Evolutionary conservation across 2,888 invertebrate species (phyloP), one percentile per base, ranked within the genome.

Genomic region (Noctua pronuba): DNA sequence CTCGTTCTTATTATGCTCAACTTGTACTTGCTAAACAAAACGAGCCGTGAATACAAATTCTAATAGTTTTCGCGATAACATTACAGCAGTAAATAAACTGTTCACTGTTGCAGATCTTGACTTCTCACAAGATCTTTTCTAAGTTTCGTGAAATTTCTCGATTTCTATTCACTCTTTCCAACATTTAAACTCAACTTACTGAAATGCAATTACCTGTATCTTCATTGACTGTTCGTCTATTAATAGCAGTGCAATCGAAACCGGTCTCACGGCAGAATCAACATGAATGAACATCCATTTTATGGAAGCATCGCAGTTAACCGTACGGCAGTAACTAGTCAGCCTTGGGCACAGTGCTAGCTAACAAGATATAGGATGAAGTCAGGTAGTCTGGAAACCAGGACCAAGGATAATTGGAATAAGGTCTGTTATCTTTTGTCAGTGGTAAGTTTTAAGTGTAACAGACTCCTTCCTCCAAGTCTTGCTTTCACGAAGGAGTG

Each of bases 251-350:
- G 86, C 76, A 77, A 77, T 79, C 74, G 72, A 79, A 86, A 87
- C 82, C 84, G 79, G 86, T 88, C 68, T 79, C 68, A 77, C 77
- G 74, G 78, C 75, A 75, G 75, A 77, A 66, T 70, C 77, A 66
- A 71, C 81, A 31, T 87, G 88, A 87, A 88, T 88, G 88, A 89
- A 84, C 80, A 75, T 65, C 70, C 72, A 79, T 84, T 84, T 79
- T 84, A 80, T 78, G 80, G 80, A 75, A 82, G 86, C 83, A 71
- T 52, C 11, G 74, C 67, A 76, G 64, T 73, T 84, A 84, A 84
- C 75, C 70, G 79, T 82, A 81, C 78, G 68, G 75, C 76, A 83
- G 78, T 82, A 79, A 86, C 75, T 73, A 46, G 74, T 69, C 76
- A 80, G 76, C 83, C 82, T 84, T 82, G 75, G 46, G 67, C 46